Conservation (phyloP, 2,113 vertebrate genomes). For the Dasyurus viverrinus region DNA sequence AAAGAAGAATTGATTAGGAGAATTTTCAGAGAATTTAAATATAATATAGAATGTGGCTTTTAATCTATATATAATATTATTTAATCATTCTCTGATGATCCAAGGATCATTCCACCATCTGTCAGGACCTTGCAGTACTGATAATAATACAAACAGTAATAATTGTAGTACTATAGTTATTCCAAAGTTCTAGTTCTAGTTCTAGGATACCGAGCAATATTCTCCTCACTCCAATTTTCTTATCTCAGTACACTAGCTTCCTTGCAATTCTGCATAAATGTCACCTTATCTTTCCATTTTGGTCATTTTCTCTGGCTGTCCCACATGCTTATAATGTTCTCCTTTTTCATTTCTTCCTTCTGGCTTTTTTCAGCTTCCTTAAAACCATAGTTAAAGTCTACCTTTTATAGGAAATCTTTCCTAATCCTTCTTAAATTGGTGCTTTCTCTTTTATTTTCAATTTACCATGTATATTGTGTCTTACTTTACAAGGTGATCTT, state of each 20-base stretch:
- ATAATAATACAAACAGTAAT: constrained; percentile 15
- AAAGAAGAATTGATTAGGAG: background rate
- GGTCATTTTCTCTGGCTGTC: background rate
- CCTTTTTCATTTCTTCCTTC: background rate
- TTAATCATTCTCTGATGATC: constrained; percentile 39
- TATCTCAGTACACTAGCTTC: background rate
- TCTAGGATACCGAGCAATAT: background rate
- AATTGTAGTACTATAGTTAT: background rate
- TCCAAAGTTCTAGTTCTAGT: background rate
- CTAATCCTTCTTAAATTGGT: background rate
- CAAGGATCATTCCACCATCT: background rate
- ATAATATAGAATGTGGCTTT: background rate
- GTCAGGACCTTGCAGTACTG: background rate
- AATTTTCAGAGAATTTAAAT: background rate
- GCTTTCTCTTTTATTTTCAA: background rate
- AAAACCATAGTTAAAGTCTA: too few relatives aligned
- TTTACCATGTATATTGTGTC: background rate
- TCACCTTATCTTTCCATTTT: background rate
- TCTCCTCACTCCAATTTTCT: background rate
- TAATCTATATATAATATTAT: background rate
- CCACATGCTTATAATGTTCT: background rate
- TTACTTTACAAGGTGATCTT: background rate
- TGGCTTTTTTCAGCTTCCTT: background rate
- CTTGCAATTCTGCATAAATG: background rate
- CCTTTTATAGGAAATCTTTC: background rate